These are phyloP conservation scores for Trichosurus vulpecula DNA, from an alignment of 2,797 vertebrate species.

Conservation along the genomic window DNA sequence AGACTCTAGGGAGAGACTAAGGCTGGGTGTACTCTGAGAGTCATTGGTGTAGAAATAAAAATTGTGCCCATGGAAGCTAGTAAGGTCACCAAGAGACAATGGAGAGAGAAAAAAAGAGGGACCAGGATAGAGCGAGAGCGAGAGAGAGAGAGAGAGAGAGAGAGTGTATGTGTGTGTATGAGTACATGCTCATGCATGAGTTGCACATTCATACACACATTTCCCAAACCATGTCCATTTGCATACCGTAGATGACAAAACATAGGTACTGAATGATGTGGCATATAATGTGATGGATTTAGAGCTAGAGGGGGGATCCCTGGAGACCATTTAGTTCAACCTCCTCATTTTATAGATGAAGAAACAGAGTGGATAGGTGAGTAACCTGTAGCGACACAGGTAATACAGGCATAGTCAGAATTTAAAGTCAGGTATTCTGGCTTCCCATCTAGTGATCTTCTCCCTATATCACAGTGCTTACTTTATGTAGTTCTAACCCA, in stretches of 20 bases:
- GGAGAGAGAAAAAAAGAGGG: background rate
- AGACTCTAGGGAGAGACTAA: background rate
- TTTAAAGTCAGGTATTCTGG: background rate
- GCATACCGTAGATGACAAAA: background rate
- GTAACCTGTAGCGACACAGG: background rate
- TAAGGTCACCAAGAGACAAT: background rate
- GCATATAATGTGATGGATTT: background rate
- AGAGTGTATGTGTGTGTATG: no score
- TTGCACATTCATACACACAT: background rate
- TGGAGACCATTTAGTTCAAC: background rate
- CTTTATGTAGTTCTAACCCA: background rate
- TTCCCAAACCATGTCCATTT: background rate
- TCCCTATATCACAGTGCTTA: background rate
- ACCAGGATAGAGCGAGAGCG: background rate
- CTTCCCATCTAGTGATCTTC: background rate
- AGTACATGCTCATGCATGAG: background rate
- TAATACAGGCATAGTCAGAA: background rate
- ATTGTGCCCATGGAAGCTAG: background rate
- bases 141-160: no score
- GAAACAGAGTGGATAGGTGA: background rate
- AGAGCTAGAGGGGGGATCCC: background rate
- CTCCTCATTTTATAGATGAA: background rate
- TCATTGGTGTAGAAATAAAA: background rate
- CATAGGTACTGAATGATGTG: background rate
- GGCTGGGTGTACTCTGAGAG: background rate